Base-by-base conservation (phyloP, 2,797 vertebrate genomes). In the Pachyuromys duprasi region DNA sequence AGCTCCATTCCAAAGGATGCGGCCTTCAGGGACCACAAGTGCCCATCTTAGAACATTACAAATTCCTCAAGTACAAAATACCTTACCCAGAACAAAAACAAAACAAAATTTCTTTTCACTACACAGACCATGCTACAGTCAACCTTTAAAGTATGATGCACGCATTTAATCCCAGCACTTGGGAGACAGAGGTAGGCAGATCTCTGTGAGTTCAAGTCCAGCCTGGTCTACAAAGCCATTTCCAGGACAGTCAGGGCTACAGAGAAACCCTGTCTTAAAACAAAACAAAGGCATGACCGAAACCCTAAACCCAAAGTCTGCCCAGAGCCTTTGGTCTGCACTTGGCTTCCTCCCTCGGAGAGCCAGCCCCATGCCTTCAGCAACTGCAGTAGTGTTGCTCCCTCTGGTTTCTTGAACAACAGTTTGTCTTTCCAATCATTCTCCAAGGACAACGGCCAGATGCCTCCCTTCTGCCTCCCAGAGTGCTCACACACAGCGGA, bases 91-190 rank as follows among this genome's bases (percentile, higher is more conserved):
- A 72, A 39, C n/a, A 57, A 72, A 55, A 87, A 39, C 0, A 2
- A 72, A 87, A 87, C n/a, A 55, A 86, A 72, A 72, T 72, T 42
- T 8, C 80, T 42, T n/a, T 53, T 45, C 81, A 28, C 55, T 55
- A 33, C 5, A 12, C 2, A 2, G 28, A 8, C 8, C 89, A 74
- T 11, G 0, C 60, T 2, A 18, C 5, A 49, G 33, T 31, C 49
- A 39, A 31, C 31, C n/a, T 78, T 14, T 11, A 24, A 24, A 1
- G 31, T 7, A 1, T 1, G 8, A 28, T 4, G 0, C 0, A 5
- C 0, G 0, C 6, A 33, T 69, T 69, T 53, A 86, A 26, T 69
- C 31, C 31, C 62, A 84, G 31, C 65, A n/a, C 33, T 69, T n/a
- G 45, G 63, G 14, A 84, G 62, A 39, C 28, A 84, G 42, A 65